A percentile compares a stretch with the other conserved stretches of the same genome.
phyloP scores from a whole-genome alignment of 2,888 invertebrate species.

The Phrixothrix hirtus region DNA sequence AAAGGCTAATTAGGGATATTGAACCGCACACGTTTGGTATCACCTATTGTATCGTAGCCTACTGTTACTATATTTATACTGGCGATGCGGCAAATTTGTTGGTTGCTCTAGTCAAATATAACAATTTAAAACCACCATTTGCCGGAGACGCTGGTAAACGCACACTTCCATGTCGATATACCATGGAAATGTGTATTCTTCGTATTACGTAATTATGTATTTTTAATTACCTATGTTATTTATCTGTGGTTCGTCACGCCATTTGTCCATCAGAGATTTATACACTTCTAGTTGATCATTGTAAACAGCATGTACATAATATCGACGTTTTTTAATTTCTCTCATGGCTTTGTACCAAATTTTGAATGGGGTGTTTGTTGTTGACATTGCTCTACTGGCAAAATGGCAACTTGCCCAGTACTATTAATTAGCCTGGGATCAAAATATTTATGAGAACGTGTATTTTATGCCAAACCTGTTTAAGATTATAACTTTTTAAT shows the following conservation, averaged over 20 bases:
- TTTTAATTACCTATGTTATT: conserved; percentile 30
- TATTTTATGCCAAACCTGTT: conserved; percentile 48
- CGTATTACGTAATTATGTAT: conserved; percentile 47
- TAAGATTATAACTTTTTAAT: conserved; percentile 47
- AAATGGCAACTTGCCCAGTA: conserved; percentile 33
- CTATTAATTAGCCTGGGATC: conserved; percentile 37
- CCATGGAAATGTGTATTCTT: conserved; percentile 46
- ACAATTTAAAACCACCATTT: conserved; percentile 21
- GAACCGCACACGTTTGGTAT: conserved; percentile 30
- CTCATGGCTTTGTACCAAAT: conserved; percentile 24
- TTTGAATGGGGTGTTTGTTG: conserved; percentile 49
- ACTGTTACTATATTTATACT: conserved; percentile 20
- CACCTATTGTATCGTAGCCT: conserved; percentile 13
- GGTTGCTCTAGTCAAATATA: conserved; percentile 33
- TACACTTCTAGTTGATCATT: conserved; percentile 53
- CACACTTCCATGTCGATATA: conserved; percentile 40
- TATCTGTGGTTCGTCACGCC: conserved; percentile 52
- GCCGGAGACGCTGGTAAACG: conserved; percentile 36
- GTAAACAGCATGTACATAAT: conserved; percentile 19
- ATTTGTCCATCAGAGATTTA: conserved; percentile 49
- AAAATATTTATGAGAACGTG: conserved; percentile 38
- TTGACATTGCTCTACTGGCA: conserved; percentile 38
- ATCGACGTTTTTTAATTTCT: conserved; percentile 18
- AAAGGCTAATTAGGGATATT: conserved; percentile 7
- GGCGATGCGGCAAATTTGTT: conserved; percentile 24